Evolutionary conservation across 2,113 vertebrate species (phyloP).

Genomic region (Sakesphorus luctuosus): DNA sequence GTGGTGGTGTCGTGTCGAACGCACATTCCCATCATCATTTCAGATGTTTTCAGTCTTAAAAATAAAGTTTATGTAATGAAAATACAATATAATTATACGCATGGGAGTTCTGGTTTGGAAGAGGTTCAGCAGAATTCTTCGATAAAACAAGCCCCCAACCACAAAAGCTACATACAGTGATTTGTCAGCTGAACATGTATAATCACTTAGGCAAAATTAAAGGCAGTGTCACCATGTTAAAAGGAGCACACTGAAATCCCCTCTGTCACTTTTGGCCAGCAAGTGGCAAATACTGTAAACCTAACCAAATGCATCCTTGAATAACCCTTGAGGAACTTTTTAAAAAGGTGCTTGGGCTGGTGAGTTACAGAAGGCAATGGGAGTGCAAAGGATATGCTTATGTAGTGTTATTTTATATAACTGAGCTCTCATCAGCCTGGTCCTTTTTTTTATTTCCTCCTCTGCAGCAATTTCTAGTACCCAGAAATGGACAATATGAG

Average conservation of each 20-base stretch:
- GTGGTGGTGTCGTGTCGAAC: background rate
- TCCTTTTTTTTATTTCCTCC: background rate
- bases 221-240: constrained; percentile 54
- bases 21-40: constrained; percentile 58
- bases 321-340: constrained; percentile 43
- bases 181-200: constrained; percentile 65
- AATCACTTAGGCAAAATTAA: constrained; percentile 69
- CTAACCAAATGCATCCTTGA: constrained; percentile 34
- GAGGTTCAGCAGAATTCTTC: constrained; percentile 64
- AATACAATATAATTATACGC: constrained; percentile 69
- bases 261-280: constrained; percentile 37
- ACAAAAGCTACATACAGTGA: constrained; percentile 64
- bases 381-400: background rate
- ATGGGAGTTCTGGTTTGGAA: constrained; percentile 72
- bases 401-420: background rate
- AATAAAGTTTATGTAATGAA: constrained; percentile 70
- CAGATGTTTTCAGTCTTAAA: constrained; percentile 67
- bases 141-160: constrained; percentile 67
- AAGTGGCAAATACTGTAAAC: constrained; percentile 34
- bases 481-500: background rate
- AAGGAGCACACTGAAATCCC: constrained; percentile 30
- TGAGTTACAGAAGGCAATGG: background rate
- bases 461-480: background rate
- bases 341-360: background rate
- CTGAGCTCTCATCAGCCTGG: background rate